Evolutionary conservation across 2,113 vertebrate species (phyloP), one percentile per base, ranked within the genome.

Genomic region (Rhegmatorhina hoffmannsi): DNA sequence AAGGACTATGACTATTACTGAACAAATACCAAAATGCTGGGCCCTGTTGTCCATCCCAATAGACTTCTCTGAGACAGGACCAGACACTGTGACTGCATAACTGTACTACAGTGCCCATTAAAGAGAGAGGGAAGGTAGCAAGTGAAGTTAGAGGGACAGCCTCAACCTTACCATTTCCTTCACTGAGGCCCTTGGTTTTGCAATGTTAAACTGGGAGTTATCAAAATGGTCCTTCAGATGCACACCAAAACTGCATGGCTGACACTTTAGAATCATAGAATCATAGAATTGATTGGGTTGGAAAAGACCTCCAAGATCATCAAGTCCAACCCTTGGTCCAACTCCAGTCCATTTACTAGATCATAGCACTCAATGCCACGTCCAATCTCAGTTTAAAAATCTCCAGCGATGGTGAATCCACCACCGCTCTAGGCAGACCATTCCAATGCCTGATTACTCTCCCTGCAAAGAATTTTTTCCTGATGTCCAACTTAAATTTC

Each of bases 121-220:
- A 20, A 47, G 49, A 68, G n/a, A 19, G 16, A 82, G 46, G 18
- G 12, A 50, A 60, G 18, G 64, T 8, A 60, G 33, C 40, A 72
- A 56, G 23, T 0, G 0, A 43, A 46, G 15, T 3, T 58, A 52
- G 14, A 62, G 15, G 4, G n/a, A 13, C n/a, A 84, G 33, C 47
- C n/a, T 83, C 0, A 0, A 28, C 49, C 36, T 77, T 53, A 58
- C 9, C 5, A 9, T 67, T 67, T 56, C 26, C 21, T 50, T 21
- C 24, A 33, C 23, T 2, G 21, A 47, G 2, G 72, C 4, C 0
- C 34, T 67, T 73, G 38, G 11, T 59, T 96, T 69, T 72, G 58
- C 13, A 44, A 1, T 7, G 7, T 38, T 90, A n/a, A 83, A 62
- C 17, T 53, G 31, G 43, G 60, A 79, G 15, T 86, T 69, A 28